These are phyloP conservation scores for Callocephalon fimbriatum DNA, from an alignment of 2,113 vertebrate species.

Conservation along the genomic window DNA sequence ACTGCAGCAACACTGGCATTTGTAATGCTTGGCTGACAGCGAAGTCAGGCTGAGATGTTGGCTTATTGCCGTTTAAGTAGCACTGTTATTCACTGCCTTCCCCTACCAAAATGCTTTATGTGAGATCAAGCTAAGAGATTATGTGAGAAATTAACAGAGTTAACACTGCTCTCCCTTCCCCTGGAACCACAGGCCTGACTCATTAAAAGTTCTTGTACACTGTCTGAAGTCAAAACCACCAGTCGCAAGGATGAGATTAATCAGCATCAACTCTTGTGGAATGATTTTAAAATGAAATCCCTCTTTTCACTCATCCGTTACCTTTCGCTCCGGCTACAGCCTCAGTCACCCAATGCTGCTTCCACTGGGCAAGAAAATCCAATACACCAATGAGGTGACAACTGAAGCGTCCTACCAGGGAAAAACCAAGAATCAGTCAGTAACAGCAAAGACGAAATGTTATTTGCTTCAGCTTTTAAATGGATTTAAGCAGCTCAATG, in stretches of 20 bases:
- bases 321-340: conserved; percentile 6
- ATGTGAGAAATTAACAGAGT: not conserved
- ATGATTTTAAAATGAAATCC: not conserved
- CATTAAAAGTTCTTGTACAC: not conserved
- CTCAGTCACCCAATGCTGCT: not conserved
- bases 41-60: not conserved
- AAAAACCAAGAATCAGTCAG: not conserved
- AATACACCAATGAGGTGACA: not conserved
- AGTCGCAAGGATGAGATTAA: not conserved
- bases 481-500: not conserved
- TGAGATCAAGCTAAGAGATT: not conserved
- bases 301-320: not conserved
- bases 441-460: not conserved
- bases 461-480: not conserved
- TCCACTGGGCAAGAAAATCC: conserved; percentile 4
- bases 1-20: not conserved
- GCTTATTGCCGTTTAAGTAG: not conserved
- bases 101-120: not conserved
- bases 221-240: not conserved
- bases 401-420: not conserved
- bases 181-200: not conserved
- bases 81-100: not conserved
- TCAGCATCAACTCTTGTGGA: not conserved
- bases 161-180: not conserved
- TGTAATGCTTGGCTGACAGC: not conserved